Base-by-base conservation (phyloP, 1,140 invertebrate genomes). In the Trichomalopsis sarcophagae region DNA sequence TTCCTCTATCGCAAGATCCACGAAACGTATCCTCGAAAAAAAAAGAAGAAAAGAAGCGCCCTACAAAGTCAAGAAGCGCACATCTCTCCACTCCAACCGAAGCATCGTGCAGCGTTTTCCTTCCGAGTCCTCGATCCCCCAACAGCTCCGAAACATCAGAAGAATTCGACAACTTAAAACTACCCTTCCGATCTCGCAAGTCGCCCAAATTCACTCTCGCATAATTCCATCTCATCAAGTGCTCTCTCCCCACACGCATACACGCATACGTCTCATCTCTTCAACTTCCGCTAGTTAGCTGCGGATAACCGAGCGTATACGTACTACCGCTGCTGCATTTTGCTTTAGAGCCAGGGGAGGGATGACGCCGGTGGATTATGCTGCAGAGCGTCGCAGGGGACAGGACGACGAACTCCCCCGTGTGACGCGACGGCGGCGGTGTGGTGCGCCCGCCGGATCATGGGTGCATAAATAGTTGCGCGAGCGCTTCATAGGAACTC, bases 401-500 rank as follows among this genome's bases (percentile, higher is more conserved):
- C 76, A 27, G 6, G 9, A 14, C 76, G 23, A 21, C 21, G 17
- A 44, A 79, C 50, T 79, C 50, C 77, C 77, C 50, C 47, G 27
- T 30, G 75, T 11, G 13, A 30, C 21, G 50, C 27, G 76, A 21
- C n/a, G 17, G 55, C n/a, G 47, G 47, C 10, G 2, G 47, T 50
- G 14, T 27, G 47, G 55, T 6, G 33, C 33, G 33, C 33, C 3
- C 33, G 33, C 33, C 55, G 55, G 77, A 66, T 66, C 62, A 66
- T 30, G 77, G 30, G 7, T 30, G 77, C 50, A 33, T 62, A 36
- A 79, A 79, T 66, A 66, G 77, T 79, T 79, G 30, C 30, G 11
- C 13, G 50, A 17, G 13, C 55, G 21, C 55, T 62, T 62, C n/a
- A n/a, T 62, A 62, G 6, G 5, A 62, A 62, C 21, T 62, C 55